phyloP scores from a whole-genome alignment of 2,888 invertebrate genomes.

The Sminthurides aquaticus region DNA sequence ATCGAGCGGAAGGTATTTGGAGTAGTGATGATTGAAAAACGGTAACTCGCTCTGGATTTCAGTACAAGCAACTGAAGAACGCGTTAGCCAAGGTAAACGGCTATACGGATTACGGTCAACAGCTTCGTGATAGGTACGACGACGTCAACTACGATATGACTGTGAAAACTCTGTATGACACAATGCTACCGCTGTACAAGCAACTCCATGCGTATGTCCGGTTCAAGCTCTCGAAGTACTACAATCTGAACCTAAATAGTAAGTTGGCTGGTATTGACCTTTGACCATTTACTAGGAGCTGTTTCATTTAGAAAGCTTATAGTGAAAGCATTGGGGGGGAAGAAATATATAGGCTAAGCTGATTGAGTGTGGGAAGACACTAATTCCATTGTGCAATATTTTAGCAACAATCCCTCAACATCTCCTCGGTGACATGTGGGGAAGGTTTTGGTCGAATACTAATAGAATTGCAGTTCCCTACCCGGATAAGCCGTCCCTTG shows the following conservation, averaged over 20 bases:
- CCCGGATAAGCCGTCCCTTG: conserved; percentile 41
- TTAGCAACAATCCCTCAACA: conserved; percentile 50
- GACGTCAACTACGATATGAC: conserved; percentile 49
- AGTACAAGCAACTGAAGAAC: conserved; percentile 68
- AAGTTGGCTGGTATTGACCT: too few species aligned
- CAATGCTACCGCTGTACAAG: conserved; percentile 66
- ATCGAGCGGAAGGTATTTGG: neutral
- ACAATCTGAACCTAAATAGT: conserved; percentile 54
- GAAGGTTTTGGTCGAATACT: conserved; percentile 44
- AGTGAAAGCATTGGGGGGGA: too few species aligned
- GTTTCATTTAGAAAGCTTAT: too few species aligned
- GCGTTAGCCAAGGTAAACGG: conserved; percentile 68
- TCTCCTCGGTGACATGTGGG: conserved; percentile 48
- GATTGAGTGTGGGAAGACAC: neutral
- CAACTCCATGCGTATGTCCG: conserved; percentile 76
- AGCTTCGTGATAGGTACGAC: conserved; percentile 83
- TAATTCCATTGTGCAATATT: neutral
- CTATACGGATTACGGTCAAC: conserved; percentile 76
- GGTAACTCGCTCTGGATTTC: neutral
- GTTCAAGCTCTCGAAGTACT: conserved; percentile 57
- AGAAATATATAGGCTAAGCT: too few species aligned
- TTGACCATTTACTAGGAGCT: too few species aligned
- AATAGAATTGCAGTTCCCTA: conserved; percentile 42
- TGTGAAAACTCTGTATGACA: conserved; percentile 55
- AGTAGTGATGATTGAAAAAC: neutral